Percentiles rank a stretch among this genome's conserved stretches.
These are phyloP conservation scores for Caenorhabditis sp. DNA, from an alignment of 2,888 invertebrate genomes.

Conservation along the genomic window DNA sequence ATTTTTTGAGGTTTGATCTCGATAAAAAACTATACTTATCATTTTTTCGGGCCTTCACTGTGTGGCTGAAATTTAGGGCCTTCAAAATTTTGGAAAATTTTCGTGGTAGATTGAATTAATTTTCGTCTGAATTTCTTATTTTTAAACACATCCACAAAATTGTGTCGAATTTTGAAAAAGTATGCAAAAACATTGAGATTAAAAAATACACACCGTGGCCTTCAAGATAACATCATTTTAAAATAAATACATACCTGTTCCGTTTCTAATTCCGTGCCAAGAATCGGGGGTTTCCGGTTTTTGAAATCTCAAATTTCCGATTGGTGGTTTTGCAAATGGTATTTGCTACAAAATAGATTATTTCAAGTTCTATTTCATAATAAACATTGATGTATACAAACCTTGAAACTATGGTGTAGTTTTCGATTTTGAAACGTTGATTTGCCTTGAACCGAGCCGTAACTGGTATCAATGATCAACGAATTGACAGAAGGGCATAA, in stretches of 20 bases:
- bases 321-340: conserved; percentile 58
- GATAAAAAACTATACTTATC: too few species aligned
- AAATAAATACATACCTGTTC: conserved; percentile 37
- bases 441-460: conserved; percentile 13
- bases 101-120: too few species aligned
- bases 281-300: conserved; percentile 35
- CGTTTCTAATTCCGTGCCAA: conserved; percentile 51
- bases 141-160: too few species aligned
- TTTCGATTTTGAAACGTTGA: not conserved
- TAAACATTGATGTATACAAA: not conserved
- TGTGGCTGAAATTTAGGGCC: too few species aligned
- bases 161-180: too few species aligned
- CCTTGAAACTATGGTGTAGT: conserved; percentile 1
- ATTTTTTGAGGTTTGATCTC: too few species aligned
- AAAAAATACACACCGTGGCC: too few species aligned
- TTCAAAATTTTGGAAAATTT: too few species aligned
- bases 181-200: too few species aligned
- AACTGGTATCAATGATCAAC: conserved; percentile 6
- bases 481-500: not conserved
- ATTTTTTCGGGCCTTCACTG: too few species aligned
- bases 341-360: conserved; percentile 31
- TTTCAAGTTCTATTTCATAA: not conserved
- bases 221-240: too few species aligned
- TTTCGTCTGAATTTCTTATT: too few species aligned
- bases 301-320: conserved; percentile 55